Conservation (phyloP, 2,888 invertebrate genomes). For the Strigamia maritima region DNA sequence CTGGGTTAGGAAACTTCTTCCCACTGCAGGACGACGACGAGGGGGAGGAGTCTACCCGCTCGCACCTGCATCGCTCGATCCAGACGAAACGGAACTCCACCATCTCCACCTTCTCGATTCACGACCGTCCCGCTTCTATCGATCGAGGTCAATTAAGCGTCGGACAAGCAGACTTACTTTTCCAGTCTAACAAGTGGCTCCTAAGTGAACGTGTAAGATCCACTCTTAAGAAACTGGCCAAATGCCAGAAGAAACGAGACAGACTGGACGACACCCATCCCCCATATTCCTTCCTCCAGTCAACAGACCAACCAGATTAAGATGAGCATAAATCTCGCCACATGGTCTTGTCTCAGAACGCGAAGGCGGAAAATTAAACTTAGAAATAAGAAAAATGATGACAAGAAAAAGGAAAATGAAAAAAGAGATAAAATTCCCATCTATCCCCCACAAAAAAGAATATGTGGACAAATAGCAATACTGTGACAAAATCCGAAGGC, state of each 20-base stretch:
- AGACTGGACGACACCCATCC: not conserved
- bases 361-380: not conserved
- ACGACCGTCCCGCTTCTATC: constrained; percentile 6
- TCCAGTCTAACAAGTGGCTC: constrained; percentile 29
- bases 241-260: not conserved
- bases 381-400: not conserved
- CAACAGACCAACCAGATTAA: constrained; percentile 24
- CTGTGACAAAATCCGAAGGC: not conserved
- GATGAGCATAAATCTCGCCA: constrained; percentile 26
- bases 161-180: constrained; percentile 22
- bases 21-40: constrained; percentile 13
- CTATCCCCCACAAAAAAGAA: not conserved
- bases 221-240: constrained; percentile 16
- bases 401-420: not conserved
- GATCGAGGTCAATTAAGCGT: constrained; percentile 27
- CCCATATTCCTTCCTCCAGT: not conserved
- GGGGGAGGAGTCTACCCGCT: constrained; percentile 6
- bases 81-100: not conserved
- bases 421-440: not conserved
- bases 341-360: constrained; percentile 15
- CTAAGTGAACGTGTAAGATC: constrained; percentile 29
- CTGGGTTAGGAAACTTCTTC: constrained; percentile 16
- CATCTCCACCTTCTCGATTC: not conserved
- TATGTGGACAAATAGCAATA: not conserved
- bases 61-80: constrained; percentile 19